phyloP scores from a whole-genome alignment of 1,140 invertebrate species.

The Cylas formicarius region DNA sequence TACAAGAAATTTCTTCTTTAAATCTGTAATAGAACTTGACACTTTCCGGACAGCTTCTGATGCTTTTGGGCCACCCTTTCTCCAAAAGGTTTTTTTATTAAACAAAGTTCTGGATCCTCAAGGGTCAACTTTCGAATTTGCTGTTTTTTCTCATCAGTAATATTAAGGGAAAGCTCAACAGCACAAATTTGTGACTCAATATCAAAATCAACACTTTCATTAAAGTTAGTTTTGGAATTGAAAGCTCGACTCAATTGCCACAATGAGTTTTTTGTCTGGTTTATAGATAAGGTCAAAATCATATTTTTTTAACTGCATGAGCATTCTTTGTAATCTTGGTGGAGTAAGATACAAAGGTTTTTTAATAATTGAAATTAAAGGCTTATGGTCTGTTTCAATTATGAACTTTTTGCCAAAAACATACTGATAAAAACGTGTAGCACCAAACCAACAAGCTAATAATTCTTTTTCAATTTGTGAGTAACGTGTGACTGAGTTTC shows the following conservation, averaged over 20 bases:
- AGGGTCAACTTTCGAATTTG: conserved; percentile 30
- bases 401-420: conserved; percentile 30
- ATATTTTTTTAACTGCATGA: conserved; percentile 28
- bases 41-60: conserved; percentile 22
- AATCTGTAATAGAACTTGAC: conserved; percentile 18
- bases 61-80: conserved; percentile 40
- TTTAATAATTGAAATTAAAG: conserved; percentile 27
- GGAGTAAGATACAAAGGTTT: conserved; percentile 26
- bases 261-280: conserved; percentile 30
- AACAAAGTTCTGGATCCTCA: conserved; percentile 29
- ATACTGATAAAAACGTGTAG: conserved; percentile 35
- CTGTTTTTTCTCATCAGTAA: conserved; percentile 24
- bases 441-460: conserved; percentile 30
- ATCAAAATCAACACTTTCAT: conserved; percentile 4
- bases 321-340: conserved; percentile 26
- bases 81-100: conserved; percentile 27
- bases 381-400: conserved; percentile 33
- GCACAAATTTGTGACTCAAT: conserved; percentile 13
- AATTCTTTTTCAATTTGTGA: conserved; percentile 43
- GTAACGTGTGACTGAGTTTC: no score
- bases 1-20: conserved; percentile 24
- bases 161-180: conserved; percentile 11
- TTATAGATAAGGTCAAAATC: conserved; percentile 26
- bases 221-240: conserved; percentile 9
- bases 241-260: conserved; percentile 37